phyloP scores from a whole-genome alignment of 2,113 vertebrate species.

The Brachypteracias leptosomus region DNA sequence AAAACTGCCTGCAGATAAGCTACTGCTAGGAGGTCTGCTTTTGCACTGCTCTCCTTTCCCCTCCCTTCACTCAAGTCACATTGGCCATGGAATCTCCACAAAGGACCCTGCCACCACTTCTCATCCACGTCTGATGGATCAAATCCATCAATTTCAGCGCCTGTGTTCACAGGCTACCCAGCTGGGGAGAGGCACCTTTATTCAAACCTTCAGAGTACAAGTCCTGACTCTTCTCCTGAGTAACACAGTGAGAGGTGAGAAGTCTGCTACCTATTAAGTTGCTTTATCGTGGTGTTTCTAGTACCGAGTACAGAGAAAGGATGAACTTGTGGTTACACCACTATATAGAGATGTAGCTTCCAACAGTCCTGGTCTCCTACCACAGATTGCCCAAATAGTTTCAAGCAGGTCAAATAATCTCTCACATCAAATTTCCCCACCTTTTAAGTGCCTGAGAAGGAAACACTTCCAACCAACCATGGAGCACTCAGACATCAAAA shows the following conservation, averaged over 20 bases:
- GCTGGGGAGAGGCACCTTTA: neutral
- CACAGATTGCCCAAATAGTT: neutral
- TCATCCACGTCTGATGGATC: neutral
- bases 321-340: neutral
- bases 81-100: neutral
- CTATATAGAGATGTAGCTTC: neutral
- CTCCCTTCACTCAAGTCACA: neutral
- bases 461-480: neutral
- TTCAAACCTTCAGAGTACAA: neutral
- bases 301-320: neutral
- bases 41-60: neutral
- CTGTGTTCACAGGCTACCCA: rapidly evolving
- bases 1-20: neutral
- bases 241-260: neutral
- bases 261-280: neutral
- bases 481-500: neutral
- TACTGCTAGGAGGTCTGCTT: neutral
- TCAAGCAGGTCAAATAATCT: neutral
- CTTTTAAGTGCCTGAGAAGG: neutral
- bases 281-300: neutral
- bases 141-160: neutral
- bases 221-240: neutral
- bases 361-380: neutral
- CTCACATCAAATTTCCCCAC: neutral
- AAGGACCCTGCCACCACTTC: neutral